Evolutionary conservation across 2,113 vertebrate genomes (phyloP), one percentile per base, ranked within the genome.

Genomic region (Aix galericulata): DNA sequence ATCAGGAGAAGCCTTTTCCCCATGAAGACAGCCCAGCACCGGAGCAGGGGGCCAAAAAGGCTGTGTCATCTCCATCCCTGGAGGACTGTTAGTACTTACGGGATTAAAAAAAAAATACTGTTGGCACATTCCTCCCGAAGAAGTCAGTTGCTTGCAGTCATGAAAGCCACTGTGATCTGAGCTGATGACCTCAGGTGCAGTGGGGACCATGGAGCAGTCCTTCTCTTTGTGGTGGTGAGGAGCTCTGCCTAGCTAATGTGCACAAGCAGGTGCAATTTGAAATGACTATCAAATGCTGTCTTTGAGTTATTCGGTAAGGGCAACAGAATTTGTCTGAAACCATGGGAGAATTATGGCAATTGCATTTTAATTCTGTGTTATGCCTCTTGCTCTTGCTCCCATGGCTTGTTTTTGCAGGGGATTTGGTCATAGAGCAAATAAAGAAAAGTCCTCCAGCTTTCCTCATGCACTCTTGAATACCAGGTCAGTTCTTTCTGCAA

Each of bases 391-490:
- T 62, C 9, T 44, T 74, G 27, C 8, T 79, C 7, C 79, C 4
- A 4, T 40, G 3, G 5, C 10, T 66, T 46, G 2, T 17, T 81
- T 86, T 84, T 84, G 17, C 32, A 66, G 48, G 29, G 36, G 34
- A 3, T 55, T 91, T 38, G 4, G 12, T 36, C 32, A 50, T 8
- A 32, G 62, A 66, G 1, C 18, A 11, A 31, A 31, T 40, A 48
- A 93, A 62, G 22, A n/a, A 62, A 56, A 10, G 8, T 36, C 7
- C 10, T 88, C 17, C 11, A 17, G 4, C 67, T 11, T 86, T 73
- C 29, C 73, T 68, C 25, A 44, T 8, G 8, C 0, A 0, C 1
- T 0, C 36, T 40, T 72, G 52, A 88, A 74, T 63, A 55, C 3
- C 6, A 74, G 15, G 18, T 67, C 22, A 29, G 5, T 58, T 69